These are phyloP conservation scores for Acleris sparsana DNA, from an alignment of 2,888 invertebrate genomes.

Conservation along the genomic window DNA sequence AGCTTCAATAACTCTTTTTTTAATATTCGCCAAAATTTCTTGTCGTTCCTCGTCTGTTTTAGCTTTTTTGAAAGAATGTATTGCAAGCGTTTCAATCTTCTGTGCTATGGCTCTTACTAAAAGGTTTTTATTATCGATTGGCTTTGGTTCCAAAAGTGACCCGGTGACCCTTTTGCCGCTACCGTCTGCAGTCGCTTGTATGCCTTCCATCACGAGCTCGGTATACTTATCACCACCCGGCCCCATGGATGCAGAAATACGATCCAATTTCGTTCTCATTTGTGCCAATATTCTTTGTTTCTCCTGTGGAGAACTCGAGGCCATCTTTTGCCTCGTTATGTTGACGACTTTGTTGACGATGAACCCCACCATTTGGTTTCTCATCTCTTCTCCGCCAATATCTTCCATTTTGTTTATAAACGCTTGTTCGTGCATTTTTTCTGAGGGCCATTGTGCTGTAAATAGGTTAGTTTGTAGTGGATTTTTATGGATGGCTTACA, in stretches of 20 bases:
- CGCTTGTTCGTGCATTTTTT: too few species aligned
- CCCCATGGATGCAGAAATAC: constrained; percentile 49
- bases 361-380: constrained; percentile 43
- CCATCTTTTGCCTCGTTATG: constrained; percentile 45
- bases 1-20: constrained; percentile 38
- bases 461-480: too few species aligned
- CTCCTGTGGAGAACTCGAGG: constrained; percentile 41
- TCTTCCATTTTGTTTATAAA: too few species aligned
- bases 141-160: background rate
- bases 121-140: constrained; percentile 9
- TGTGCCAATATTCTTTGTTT: constrained; percentile 41
- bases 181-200: constrained; percentile 46
- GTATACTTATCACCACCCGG: constrained; percentile 53
- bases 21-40: background rate
- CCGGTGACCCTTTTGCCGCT: background rate
- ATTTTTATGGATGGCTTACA: too few species aligned
- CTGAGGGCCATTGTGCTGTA: too few species aligned
- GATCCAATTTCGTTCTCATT: constrained; percentile 52
- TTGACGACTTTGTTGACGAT: constrained; percentile 54
- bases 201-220: constrained; percentile 59
- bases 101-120: constrained; percentile 40
- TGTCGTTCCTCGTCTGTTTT: background rate
- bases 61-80: constrained; percentile 41
- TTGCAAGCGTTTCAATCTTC: constrained; percentile 51
- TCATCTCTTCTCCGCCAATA: constrained; percentile 22